Conservation (phyloP, 23 tunicate species). For the Halocynthia aurantium region DNA sequence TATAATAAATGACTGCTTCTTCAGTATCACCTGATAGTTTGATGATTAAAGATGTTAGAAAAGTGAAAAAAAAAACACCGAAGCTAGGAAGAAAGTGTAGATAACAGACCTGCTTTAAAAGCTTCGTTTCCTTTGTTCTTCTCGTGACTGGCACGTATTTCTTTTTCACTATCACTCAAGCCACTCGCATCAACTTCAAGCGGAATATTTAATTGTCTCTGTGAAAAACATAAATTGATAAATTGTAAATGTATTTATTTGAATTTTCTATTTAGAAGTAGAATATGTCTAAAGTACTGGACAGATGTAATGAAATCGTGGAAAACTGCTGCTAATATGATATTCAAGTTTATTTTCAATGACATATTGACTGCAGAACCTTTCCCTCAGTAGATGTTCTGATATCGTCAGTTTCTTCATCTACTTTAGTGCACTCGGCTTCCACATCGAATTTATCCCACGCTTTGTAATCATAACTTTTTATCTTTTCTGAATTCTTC, state of each 20-base stretch:
- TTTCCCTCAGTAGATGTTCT: no score
- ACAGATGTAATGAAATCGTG: neutral
- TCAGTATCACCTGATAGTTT: conserved; percentile 70
- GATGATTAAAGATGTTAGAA: neutral
- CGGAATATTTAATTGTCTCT: conserved; percentile 21
- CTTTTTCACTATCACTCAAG: conserved; percentile 43
- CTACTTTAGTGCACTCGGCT: conserved; percentile 79
- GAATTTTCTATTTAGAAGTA: neutral
- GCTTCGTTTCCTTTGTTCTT: conserved; percentile 95
- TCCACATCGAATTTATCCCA: conserved; percentile 96
- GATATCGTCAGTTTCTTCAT: conserved; percentile 8
- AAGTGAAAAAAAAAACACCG: neutral
- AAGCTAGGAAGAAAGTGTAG: neutral
- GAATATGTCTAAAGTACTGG: neutral
- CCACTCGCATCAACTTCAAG: conserved; percentile 38
- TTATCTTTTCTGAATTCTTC: conserved; percentile 38
- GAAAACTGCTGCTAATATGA: neutral
- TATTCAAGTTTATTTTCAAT: neutral
- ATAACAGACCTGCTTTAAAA: conserved; percentile 67
- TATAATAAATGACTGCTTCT: conserved; percentile 78
- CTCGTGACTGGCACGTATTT: conserved; percentile 36
- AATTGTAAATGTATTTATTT: neutral
- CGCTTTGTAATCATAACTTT: conserved; percentile 66
- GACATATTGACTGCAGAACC: neutral
- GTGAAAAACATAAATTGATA: neutral